Evolutionary conservation across 1,140 invertebrate species (phyloP), one percentile per base, ranked within the genome.

Genomic region (Penaeus indicus): DNA sequence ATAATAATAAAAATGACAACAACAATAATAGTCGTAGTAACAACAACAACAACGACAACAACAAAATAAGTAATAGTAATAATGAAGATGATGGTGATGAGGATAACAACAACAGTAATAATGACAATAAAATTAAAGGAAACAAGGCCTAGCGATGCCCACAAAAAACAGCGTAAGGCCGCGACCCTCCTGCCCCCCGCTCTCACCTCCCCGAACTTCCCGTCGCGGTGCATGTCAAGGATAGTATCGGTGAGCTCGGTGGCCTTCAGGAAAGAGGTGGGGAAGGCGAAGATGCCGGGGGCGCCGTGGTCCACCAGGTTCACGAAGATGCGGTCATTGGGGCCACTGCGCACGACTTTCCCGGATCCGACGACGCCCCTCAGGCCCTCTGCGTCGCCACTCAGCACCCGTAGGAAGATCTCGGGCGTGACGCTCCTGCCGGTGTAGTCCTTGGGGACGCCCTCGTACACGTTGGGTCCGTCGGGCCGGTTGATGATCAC

Each of bases 291-390:
- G 60, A 95, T 83, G 38, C 95, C 94, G 27, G 94, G 93, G 38
- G 93, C 94, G 75, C 95, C 95, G 92, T 96, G 95, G 92, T 96
- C 95, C 83, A 94, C 94, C 93, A 95, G 95, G 91, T 95, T 95
- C 4, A 95, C 93, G 93, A 95, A 95, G 47, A 95, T 92, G 90
- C 95, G 92, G 92, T 95, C 94, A 91, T 95, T 93, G 92, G 95
- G 95, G 86, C 93, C 95, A 54, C 95, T 92, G 88, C 94, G 92
- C 25, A 95, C 92, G 77, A 95, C 94, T 92, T 93, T 93, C 80
- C 94, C 94, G 86, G 93, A 93, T 18, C 94, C 94, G 85, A 93
- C 91, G 32, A 93, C 91, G 32, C 93, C 93, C 83, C 92, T 89
- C 77, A 89, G 19, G 25, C 75, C 88, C 63, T 85, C 79, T 62